A percentile compares a stretch with the other conserved stretches of the same genome.
These are phyloP conservation scores for Trachymyrmex cornetzi DNA, from an alignment of 1,140 invertebrate species.

Conservation along the genomic window DNA sequence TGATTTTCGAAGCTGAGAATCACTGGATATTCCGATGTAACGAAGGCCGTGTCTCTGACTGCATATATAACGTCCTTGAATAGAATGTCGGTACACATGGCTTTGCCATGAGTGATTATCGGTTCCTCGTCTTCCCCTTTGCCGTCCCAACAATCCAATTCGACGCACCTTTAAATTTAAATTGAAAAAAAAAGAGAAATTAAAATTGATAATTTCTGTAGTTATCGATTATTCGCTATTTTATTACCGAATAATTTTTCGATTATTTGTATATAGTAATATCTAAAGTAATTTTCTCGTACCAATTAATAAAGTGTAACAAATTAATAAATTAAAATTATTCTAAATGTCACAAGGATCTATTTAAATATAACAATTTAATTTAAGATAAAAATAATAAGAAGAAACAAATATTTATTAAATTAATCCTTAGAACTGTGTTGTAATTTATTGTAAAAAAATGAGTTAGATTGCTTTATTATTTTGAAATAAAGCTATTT, in stretches of 20 bases:
- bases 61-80: slow-evolving; percentile 99
- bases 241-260: background rate
- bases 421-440: background rate
- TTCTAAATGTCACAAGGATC: background rate
- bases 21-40: slow-evolving; percentile 98
- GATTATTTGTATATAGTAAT: background rate
- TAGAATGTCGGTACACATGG: slow-evolving; percentile 99
- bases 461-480: background rate
- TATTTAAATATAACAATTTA: background rate
- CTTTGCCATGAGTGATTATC: slow-evolving; percentile 99
- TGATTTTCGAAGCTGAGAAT: slow-evolving; percentile 99
- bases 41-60: slow-evolving; percentile 98
- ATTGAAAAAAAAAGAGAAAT: background rate
- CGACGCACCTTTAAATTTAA: slow-evolving; percentile 93
- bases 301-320: no score
- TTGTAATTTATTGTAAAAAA: background rate
- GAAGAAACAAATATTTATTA: background rate
- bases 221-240: background rate
- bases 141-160: slow-evolving; percentile 99
- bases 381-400: background rate
- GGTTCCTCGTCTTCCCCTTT: slow-evolving; percentile 98
- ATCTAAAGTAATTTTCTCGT: background rate
- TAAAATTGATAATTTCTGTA: background rate
- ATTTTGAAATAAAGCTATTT: background rate
- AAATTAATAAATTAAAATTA: slow-evolving; percentile 31